These are phyloP conservation scores for Lacerta agilis DNA, from an alignment of 2,797 vertebrate genomes.

Conservation along the genomic window DNA sequence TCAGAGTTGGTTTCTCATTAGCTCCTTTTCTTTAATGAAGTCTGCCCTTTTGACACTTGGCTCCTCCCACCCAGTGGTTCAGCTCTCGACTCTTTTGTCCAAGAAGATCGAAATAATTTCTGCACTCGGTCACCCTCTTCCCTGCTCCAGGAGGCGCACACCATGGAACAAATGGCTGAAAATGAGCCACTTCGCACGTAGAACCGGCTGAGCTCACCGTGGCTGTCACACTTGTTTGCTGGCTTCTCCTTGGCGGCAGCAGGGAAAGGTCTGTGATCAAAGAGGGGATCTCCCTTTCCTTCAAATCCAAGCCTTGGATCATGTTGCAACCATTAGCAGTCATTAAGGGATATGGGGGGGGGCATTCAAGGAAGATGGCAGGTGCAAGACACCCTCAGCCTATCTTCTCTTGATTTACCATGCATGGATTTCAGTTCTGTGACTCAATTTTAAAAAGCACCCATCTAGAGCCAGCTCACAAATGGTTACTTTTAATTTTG, in stretches of 20 bases:
- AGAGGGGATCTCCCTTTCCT: background rate
- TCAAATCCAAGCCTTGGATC: background rate
- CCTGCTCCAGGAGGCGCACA: accelerated
- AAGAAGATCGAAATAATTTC: slow-evolving; percentile 31
- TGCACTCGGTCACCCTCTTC: background rate
- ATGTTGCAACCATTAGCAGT: background rate
- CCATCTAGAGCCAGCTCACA: no score
- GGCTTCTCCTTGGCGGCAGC: background rate
- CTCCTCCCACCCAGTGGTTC: slow-evolving; percentile 47
- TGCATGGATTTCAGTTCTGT: background rate
- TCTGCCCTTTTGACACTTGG: background rate
- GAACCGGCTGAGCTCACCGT: background rate
- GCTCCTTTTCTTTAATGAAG: slow-evolving; percentile 52
- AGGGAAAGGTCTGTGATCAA: background rate
- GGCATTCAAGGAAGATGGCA: no score
- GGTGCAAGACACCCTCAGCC: background rate
- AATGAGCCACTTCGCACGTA: background rate
- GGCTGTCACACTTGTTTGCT: background rate
- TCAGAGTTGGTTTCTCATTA: background rate
- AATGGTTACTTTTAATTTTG: background rate
- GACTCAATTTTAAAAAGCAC: background rate
- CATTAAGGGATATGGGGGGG: background rate
- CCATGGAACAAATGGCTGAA: background rate
- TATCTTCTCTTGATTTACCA: background rate
- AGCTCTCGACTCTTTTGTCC: slow-evolving; percentile 58